phyloP scores from a whole-genome alignment of 1,140 invertebrate genomes.

The Drosophila guanche region DNA sequence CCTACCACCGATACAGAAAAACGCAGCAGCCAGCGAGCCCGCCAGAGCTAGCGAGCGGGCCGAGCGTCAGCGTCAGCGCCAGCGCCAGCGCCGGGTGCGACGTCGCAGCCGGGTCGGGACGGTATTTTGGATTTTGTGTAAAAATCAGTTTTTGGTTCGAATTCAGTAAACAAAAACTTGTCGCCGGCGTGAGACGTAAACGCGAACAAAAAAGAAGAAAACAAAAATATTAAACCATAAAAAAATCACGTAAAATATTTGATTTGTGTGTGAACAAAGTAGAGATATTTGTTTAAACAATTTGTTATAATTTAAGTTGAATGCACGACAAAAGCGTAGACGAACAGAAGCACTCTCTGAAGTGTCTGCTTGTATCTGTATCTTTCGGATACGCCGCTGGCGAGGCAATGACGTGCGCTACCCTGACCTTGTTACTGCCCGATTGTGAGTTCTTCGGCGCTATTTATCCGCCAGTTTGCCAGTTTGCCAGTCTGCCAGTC shows the following conservation, averaged over 20 bases:
- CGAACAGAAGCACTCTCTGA: slow-evolving; percentile 6
- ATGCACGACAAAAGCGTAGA: slow-evolving; percentile 41
- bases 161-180: slow-evolving; percentile 84
- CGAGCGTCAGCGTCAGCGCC: slow-evolving; percentile 9
- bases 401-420: slow-evolving; percentile 63
- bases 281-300: slow-evolving; percentile 74
- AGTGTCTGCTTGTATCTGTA: slow-evolving; percentile 15
- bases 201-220: slow-evolving; percentile 43
- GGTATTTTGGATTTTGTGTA: slow-evolving; percentile 71
- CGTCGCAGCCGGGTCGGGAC: slow-evolving; percentile 30
- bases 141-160: slow-evolving; percentile 78
- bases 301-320: slow-evolving; percentile 68
- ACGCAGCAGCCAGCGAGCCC: slow-evolving; percentile 11
- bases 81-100: slow-evolving; percentile 23
- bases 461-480: slow-evolving; percentile 31
- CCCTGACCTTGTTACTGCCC: slow-evolving; percentile 77
- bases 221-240: slow-evolving; percentile 20
- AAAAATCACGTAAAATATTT: slow-evolving; percentile 16
- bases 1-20: not conserved
- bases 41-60: slow-evolving; percentile 12
- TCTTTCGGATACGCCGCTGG: slow-evolving; percentile 34
- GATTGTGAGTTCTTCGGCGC: slow-evolving; percentile 44
- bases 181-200: slow-evolving; percentile 78
- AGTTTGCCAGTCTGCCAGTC: slow-evolving; percentile 9
- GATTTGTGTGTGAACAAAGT: slow-evolving; percentile 29